Evolutionary conservation across 2,888 invertebrate species (phyloP).

Genomic region (Zaprionus obscuricornis): DNA sequence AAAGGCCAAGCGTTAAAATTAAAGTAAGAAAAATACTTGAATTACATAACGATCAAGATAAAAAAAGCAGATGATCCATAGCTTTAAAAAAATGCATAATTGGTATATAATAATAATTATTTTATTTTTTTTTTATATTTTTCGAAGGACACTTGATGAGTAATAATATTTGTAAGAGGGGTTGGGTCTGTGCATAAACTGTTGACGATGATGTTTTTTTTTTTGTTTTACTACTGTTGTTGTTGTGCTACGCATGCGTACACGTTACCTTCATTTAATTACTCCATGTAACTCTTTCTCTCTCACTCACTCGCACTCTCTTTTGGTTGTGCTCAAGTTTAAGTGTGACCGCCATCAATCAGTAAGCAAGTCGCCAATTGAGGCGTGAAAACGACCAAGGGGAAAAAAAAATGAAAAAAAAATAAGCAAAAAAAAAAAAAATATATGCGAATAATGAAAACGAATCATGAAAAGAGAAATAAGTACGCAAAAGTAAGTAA

Average conservation of each 20-base stretch:
- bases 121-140: conserved; percentile 5
- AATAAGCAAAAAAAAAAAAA: conserved; percentile 6
- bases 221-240: conserved; percentile 32
- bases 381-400: conserved; percentile 70
- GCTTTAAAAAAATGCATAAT: too few species aligned
- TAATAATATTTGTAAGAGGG: not conserved
- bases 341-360: conserved; percentile 71
- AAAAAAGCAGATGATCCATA: too few species aligned
- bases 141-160: conserved; percentile 28
- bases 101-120: conserved; percentile 9
- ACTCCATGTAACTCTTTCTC: too few species aligned
- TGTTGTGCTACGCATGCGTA: conserved; percentile 74
- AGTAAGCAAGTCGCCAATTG: conserved; percentile 69
- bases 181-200: conserved; percentile 4
- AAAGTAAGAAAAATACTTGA: not conserved
- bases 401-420: conserved; percentile 32
- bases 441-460: conserved; percentile 33
- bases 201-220: conserved; percentile 23
- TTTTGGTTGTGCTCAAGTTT: conserved; percentile 42
- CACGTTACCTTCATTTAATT: conserved; percentile 75
- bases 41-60: too few species aligned
- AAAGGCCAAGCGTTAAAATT: conserved; percentile 12
- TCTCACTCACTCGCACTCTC: conserved; percentile 21
- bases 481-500: conserved; percentile 39
- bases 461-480: conserved; percentile 30